Base-by-base conservation (phyloP, 2,113 vertebrate species). In the Microcebus lehilahytsara region DNA sequence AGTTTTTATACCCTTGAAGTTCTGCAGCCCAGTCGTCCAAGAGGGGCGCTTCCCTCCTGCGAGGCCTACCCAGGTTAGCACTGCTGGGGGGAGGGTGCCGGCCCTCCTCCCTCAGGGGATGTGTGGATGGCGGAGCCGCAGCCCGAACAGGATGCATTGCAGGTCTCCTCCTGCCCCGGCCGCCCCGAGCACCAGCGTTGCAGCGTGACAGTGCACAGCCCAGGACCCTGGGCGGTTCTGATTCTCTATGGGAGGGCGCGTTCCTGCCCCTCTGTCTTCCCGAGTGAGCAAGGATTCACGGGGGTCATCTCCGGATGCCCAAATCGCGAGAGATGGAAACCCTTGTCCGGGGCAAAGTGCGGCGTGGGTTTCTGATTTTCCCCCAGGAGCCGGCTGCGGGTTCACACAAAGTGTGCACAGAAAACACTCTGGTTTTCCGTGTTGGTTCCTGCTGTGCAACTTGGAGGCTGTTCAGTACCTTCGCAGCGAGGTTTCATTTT, bases 121-220 rank as follows among this genome's bases (percentile, higher is more conserved):
- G 13, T 5, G 14, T 42, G 37, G 67, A 19, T 53, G 34, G 25
- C 30, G 0, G 23, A 8, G 17, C 7, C 1, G 2, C 22, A 27
- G 34, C 32, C 42, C 2, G 17, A 6, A 17, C 20, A 5, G 0
- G 1, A 8, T 0, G 9, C 34, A 5, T 37, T 0, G 69, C n/a
- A 2, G 7, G 10, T 3, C 5, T 12, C 12, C 3, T 40, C 32
- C 32, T 4, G 32, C 72, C 49, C n/a, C n/a, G n/a, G n/a, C n/a
- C n/a, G n/a, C n/a, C n/a, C n/a, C n/a, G n/a, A n/a, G n/a, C n/a
- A n/a, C n/a, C n/a, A n/a, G n/a, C n/a, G n/a, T n/a, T n/a, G n/a
- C 60, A 20, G 66, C 34, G 2, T 30, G 30, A 34, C 4, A 6
- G 56, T 13, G n/a, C 9, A 9, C 0, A 0, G 58, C 49, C 66